Evolutionary conservation across 2,888 invertebrate species (phyloP).

Genomic region (Malachius bipustulatus): DNA sequence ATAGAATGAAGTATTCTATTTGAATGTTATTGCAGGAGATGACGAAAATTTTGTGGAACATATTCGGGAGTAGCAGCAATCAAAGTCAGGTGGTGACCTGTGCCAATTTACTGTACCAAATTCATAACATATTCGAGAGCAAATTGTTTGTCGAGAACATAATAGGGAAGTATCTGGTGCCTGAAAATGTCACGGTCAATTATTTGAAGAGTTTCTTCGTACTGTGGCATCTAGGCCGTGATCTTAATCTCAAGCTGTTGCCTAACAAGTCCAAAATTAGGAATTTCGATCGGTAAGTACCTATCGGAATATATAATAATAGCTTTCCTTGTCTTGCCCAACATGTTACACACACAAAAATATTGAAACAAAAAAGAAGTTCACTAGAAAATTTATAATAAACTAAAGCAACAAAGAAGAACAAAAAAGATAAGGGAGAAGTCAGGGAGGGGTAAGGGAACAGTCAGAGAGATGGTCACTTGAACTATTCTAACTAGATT

Average conservation of each 20-base stretch:
- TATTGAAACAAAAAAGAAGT: no score
- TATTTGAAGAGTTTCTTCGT: conserved; percentile 53
- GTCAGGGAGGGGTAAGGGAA: no score
- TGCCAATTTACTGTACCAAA: conserved; percentile 61
- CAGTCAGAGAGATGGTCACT: no score
- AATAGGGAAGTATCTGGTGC: conserved; percentile 43
- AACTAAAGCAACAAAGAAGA: no score
- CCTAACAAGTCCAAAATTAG: conserved; percentile 35
- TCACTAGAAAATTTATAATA: no score
- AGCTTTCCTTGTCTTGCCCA: no score
- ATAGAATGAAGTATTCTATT: conserved; percentile 4
- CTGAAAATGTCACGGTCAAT: conserved; percentile 40
- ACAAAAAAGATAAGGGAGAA: no score
- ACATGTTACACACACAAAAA: no score
- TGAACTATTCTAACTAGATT: no score
- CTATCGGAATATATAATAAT: no score
- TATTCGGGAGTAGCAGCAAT: conserved; percentile 46
- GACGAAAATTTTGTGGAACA: conserved; percentile 59
- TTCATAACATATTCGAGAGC: conserved; percentile 57
- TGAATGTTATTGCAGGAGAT: conserved; percentile 40
- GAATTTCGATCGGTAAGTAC: conserved; percentile 50
- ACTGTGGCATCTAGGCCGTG: conserved; percentile 68
- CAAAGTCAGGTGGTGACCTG: conserved; percentile 47
- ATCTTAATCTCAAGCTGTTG: conserved; percentile 44
- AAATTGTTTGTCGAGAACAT: conserved; percentile 55